A percentile compares a stretch with the other conserved stretches of the same genome.
Evolutionary conservation across 2,888 invertebrate species (phyloP).

Genomic region (Mylabris sibirica): DNA sequence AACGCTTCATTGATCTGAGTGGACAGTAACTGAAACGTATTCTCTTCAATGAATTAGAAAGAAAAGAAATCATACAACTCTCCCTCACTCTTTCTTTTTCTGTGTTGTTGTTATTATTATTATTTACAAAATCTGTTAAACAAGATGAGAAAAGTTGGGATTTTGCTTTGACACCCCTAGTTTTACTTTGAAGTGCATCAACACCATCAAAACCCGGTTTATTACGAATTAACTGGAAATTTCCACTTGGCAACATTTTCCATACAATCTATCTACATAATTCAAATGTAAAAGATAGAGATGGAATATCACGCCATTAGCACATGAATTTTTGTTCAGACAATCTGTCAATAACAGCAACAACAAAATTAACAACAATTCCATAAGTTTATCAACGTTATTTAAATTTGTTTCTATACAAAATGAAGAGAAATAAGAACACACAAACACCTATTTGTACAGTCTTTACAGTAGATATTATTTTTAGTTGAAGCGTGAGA

Average conservation of each 20-base stretch:
- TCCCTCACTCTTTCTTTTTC: background rate
- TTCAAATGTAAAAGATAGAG: background rate
- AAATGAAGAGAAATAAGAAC: background rate
- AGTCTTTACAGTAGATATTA: conserved; percentile 35
- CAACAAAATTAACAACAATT: conserved; percentile 12
- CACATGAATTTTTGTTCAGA: conserved; percentile 17
- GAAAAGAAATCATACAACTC: background rate
- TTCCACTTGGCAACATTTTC: conserved; percentile 25
- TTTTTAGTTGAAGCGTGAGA: conserved; percentile 53
- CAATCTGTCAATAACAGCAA: conserved; percentile 26
- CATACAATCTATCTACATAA: background rate
- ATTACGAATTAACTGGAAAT: conserved; percentile 35
- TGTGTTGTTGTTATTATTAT: background rate
- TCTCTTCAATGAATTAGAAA: background rate
- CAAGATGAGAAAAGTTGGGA: conserved; percentile 20
- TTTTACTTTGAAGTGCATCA: conserved; percentile 35
- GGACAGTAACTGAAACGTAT: background rate
- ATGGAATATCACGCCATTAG: conserved; percentile 21
- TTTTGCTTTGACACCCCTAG: conserved; percentile 34
- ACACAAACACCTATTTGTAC: background rate
- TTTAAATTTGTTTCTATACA: background rate
- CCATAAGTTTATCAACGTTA: background rate
- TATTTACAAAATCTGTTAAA: conserved; percentile 11
- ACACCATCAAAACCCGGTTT: conserved; percentile 26
- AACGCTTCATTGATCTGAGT: conserved; percentile 7